Conservation (phyloP, 2,797 vertebrate genomes). For the Poecilia wingei region DNA sequence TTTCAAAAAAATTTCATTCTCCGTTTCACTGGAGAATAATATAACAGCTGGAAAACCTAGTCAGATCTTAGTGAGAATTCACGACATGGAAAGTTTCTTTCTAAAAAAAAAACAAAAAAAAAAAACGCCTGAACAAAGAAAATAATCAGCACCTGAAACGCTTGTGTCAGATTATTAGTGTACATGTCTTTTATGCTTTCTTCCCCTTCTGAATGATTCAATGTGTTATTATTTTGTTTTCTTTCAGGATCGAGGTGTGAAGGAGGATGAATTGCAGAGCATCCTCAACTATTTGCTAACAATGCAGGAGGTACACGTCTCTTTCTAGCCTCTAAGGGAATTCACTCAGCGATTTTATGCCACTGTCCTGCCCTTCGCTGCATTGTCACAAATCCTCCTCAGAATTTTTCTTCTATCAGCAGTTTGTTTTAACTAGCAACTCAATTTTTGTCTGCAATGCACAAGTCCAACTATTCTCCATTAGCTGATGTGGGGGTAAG, state of each 20-base stretch:
- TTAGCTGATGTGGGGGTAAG: constrained; percentile 7
- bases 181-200: constrained; percentile 2
- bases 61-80: constrained; percentile 7
- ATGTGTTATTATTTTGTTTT: constrained; percentile 7
- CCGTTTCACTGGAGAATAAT: neutral
- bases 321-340: constrained; percentile 10
- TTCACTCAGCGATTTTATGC: constrained; percentile 28
- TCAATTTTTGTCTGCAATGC: constrained; percentile 12
- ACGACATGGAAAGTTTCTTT: neutral
- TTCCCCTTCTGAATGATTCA: neutral
- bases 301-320: constrained; percentile 90
- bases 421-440: constrained; percentile 8
- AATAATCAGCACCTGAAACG: neutral
- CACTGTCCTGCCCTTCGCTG: constrained; percentile 18
- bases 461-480: neutral
- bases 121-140: too few species aligned
- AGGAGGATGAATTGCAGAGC: constrained; percentile 95
- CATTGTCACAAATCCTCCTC: constrained; percentile 29
- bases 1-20: constrained; percentile 12
- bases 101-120: too few species aligned
- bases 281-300: constrained; percentile 96
- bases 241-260: constrained; percentile 90
- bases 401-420: constrained; percentile 14
- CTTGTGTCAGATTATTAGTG: neutral
- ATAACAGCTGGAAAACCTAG: neutral